Percentiles rank a stretch among this genome's conserved stretches.
Evolutionary conservation across 2,113 vertebrate species (phyloP).

Genomic region (Shinisaurus crocodilurus): DNA sequence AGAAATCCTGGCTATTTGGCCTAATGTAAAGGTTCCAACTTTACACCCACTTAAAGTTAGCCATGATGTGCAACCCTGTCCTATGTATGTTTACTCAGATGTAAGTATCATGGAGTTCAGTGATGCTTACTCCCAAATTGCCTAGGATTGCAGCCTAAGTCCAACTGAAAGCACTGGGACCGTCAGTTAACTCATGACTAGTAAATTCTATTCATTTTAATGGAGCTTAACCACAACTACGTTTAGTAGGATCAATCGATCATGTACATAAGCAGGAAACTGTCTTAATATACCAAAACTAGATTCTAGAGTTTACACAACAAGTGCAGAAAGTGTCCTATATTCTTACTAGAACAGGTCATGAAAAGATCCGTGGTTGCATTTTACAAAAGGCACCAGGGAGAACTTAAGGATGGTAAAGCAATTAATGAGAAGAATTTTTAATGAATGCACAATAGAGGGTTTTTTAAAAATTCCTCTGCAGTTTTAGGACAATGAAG

Average conservation of each 20-base stretch:
- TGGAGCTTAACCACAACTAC: neutral
- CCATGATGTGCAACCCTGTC: too few species aligned
- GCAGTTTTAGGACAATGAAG: conserved; percentile 59
- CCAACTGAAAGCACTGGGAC: neutral
- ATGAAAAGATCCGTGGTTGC: conserved; percentile 3
- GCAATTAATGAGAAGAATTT: conserved; percentile 63
- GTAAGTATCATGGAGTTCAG: neutral
- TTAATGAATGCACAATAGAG: conserved; percentile 60
- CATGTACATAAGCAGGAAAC: conserved; percentile 41
- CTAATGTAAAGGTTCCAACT: conserved; percentile 48
- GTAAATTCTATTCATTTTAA: neutral
- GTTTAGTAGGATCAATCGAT: too few species aligned
- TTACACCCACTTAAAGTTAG: neutral
- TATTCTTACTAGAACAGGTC: conserved; percentile 25
- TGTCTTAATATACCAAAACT: neutral
- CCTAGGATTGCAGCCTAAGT: too few species aligned
- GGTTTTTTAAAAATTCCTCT: conserved; percentile 57
- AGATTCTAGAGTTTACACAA: conserved; percentile 27
- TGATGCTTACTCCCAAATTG: neutral
- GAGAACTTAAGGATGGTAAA: conserved; percentile 57
- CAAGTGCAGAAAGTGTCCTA: neutral
- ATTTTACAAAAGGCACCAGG: neutral
- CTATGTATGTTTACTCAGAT: neutral
- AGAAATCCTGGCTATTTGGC: conserved; percentile 41
- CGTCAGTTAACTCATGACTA: neutral